Conservation (phyloP, 2,113 vertebrate genomes). For the Mola mola region DNA sequence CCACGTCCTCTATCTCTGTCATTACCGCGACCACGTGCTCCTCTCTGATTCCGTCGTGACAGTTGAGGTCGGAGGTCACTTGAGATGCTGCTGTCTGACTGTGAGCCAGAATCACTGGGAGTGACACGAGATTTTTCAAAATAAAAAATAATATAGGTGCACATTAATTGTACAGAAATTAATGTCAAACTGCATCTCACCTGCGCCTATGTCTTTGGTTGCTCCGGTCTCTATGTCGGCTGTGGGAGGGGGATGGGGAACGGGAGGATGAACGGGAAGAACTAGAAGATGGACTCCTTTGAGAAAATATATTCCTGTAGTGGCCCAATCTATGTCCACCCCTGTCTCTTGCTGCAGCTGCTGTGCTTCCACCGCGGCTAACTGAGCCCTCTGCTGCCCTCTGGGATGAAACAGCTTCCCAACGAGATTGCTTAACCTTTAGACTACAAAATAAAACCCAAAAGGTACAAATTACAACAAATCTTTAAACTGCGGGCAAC, state of each 20-base stretch:
- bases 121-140: constrained; percentile 2
- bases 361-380: constrained; percentile 73
- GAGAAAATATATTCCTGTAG: constrained; percentile 91
- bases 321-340: constrained; percentile 85
- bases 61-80: constrained; percentile 80
- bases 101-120: constrained; percentile 82
- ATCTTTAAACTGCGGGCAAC: too few relatives aligned
- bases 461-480: too few relatives aligned
- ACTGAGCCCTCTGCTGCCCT: constrained; percentile 69
- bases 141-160: fast-evolving
- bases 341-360: constrained; percentile 65
- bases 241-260: constrained; percentile 87
- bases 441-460: constrained; percentile 55
- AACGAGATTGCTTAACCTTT: constrained; percentile 86
- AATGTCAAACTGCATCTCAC: constrained; percentile 7
- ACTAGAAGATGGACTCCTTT: constrained; percentile 89
- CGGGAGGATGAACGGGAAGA: constrained; percentile 87
- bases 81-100: constrained; percentile 83
- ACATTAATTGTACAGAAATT: too few relatives aligned
- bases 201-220: constrained; percentile 76
- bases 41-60: constrained; percentile 79
- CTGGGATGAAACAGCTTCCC: constrained; percentile 83
- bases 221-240: constrained; percentile 83
- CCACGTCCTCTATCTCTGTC: constrained; percentile 78
- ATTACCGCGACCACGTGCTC: constrained; percentile 76